These are phyloP conservation scores for Mystacides longicornis DNA, from an alignment of 2,888 invertebrate species.

Conservation along the genomic window DNA sequence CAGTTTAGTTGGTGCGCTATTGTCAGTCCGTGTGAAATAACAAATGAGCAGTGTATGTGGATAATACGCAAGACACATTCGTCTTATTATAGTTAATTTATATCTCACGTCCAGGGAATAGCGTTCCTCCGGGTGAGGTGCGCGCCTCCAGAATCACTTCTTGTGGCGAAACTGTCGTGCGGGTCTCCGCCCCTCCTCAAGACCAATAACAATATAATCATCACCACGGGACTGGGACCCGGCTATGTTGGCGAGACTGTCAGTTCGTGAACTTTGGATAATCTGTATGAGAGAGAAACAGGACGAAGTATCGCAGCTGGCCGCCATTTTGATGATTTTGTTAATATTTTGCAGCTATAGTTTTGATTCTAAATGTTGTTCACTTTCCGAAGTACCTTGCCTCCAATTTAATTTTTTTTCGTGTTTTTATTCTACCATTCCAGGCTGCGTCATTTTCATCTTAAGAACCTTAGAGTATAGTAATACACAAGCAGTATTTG, in stretches of 20 bases:
- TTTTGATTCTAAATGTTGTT: no score
- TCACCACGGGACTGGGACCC: background rate
- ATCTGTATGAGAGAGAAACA: no score
- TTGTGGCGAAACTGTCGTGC: background rate
- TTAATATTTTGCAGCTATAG: no score
- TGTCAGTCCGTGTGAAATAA: no score
- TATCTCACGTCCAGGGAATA: background rate
- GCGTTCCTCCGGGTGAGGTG: background rate
- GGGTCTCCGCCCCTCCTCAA: background rate
- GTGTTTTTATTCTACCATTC: no score
- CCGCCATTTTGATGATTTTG: background rate
- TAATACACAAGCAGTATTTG: no score
- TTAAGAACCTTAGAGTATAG: no score
- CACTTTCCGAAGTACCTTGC: no score
- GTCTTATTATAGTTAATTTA: background rate
- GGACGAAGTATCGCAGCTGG: background rate
- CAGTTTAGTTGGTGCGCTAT: no score
- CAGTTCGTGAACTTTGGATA: background rate
- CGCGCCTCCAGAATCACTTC: background rate
- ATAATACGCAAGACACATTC: background rate
- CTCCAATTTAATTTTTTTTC: no score
- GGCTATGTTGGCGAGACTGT: background rate
- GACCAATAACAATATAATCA: slow-evolving; percentile 1
- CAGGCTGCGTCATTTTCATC: no score
- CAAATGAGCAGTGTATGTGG: background rate